A percentile compares a stretch with the other conserved stretches of the same genome.
Conservation (phyloP, 1,140 invertebrate genomes). For the Orchestia grillus region DNA sequence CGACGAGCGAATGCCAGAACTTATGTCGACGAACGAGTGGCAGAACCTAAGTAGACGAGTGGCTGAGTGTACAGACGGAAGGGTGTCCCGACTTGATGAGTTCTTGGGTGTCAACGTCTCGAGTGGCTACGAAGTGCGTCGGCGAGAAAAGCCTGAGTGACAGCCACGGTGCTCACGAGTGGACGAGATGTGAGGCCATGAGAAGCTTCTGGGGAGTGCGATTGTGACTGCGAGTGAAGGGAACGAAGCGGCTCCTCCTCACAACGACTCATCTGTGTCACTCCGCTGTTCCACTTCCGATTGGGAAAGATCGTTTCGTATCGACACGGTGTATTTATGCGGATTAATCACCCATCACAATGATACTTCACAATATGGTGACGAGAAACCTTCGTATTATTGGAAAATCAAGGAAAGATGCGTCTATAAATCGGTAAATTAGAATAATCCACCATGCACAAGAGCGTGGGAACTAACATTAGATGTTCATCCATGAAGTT, state of each 20-base stretch:
- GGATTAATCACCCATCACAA: not conserved
- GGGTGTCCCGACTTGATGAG: not conserved
- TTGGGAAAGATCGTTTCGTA: not conserved
- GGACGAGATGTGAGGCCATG: not conserved
- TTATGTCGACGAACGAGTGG: no score
- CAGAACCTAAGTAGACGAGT: not conserved
- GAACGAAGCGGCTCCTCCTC: not conserved
- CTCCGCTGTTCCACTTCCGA: not conserved
- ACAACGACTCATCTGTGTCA: not conserved
- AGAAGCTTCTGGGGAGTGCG: not conserved
- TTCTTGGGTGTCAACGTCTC: not conserved
- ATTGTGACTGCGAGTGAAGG: not conserved
- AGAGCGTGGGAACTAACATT: no score
- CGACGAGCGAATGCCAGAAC: not conserved
- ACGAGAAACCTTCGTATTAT: no score
- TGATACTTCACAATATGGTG: not conserved
- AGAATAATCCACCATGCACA: not conserved
- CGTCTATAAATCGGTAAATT: no score
- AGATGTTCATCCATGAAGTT: not conserved
- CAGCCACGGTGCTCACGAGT: not conserved
- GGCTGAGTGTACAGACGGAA: not conserved
- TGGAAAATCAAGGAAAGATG: no score
- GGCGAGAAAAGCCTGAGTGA: not conserved
- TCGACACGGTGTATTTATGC: not conserved
- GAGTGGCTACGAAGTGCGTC: not conserved